phyloP scores from a whole-genome alignment of 2,888 invertebrate species.

The Drosophila cyrtoloma region DNA sequence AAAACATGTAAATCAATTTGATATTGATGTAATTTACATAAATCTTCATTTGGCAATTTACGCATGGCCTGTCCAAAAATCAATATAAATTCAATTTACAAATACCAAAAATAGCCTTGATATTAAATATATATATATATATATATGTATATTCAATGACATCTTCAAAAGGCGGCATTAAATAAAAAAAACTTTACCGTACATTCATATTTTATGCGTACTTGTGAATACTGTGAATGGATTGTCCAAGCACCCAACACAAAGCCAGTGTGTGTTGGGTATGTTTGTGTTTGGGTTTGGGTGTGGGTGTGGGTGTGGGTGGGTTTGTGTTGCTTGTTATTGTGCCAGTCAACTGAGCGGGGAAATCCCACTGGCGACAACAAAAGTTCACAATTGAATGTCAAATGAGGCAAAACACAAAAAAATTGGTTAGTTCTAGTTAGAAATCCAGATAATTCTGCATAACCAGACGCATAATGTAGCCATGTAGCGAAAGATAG shows the following conservation, averaged over 20 bases:
- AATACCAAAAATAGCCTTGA: neutral
- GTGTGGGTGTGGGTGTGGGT: too few relatives aligned
- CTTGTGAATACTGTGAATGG: neutral
- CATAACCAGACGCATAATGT: conserved; percentile 10
- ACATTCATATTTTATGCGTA: conserved; percentile 1
- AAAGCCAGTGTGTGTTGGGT: neutral
- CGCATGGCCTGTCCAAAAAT: neutral
- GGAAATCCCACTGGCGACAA: conserved; percentile 37
- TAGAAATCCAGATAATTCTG: conserved; percentile 20
- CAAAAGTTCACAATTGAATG: conserved; percentile 42
- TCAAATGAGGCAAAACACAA: conserved; percentile 21
- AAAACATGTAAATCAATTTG: neutral
- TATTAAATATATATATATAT: neutral
- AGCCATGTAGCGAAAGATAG: neutral
- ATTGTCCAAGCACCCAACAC: neutral
- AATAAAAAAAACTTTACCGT: conserved; percentile 3
- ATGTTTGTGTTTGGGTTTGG: too few relatives aligned
- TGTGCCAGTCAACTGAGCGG: conserved; percentile 9
- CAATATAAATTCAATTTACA: neutral
- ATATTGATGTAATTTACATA: neutral
- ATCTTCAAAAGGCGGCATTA: neutral
- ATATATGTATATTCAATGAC: neutral
- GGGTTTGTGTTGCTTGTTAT: neutral
- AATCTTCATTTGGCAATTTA: neutral
- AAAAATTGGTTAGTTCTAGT: conserved; percentile 9